Percentiles rank a stretch among this genome's conserved stretches.
Evolutionary conservation across 2,113 vertebrate species (phyloP).

Genomic region (zebrafish (Danio rerio)): DNA sequence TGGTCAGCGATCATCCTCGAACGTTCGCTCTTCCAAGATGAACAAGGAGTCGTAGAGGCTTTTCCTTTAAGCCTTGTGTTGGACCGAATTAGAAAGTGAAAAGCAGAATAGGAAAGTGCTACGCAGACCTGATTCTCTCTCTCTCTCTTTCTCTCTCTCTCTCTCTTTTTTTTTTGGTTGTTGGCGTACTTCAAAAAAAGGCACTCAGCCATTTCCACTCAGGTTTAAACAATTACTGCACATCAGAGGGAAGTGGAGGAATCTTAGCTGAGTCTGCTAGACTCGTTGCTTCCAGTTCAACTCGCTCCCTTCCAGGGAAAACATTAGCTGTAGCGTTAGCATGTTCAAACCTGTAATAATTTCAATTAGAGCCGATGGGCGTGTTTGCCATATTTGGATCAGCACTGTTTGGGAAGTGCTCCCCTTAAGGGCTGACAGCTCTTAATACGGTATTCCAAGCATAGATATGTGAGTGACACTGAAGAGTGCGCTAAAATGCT

Average conservation of each 20-base stretch:
- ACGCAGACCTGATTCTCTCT: slow-evolving; percentile 54
- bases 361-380: slow-evolving; percentile 77
- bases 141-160: slow-evolving; percentile 8
- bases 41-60: slow-evolving; percentile 76
- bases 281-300: slow-evolving; percentile 55
- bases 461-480: slow-evolving; percentile 79
- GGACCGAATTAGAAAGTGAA: slow-evolving; percentile 76
- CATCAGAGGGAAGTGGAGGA: slow-evolving; percentile 72
- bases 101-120: slow-evolving; percentile 73
- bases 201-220: slow-evolving; percentile 75
- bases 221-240: slow-evolving; percentile 81
- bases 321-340: slow-evolving; percentile 62
- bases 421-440: slow-evolving; percentile 71
- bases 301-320: slow-evolving; percentile 56
- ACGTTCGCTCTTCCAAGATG: slow-evolving; percentile 72
- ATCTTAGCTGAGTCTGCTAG: slow-evolving; percentile 66
- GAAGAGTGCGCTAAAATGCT: slow-evolving; percentile 76
- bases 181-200: slow-evolving; percentile 59
- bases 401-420: slow-evolving; percentile 66
- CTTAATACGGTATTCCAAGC: slow-evolving; percentile 76
- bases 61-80: slow-evolving; percentile 66
- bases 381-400: slow-evolving; percentile 71
- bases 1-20: slow-evolving; percentile 76
- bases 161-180: slow-evolving; percentile 35
- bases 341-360: slow-evolving; percentile 74